These are phyloP conservation scores for Archips crataeganus DNA, from an alignment of 2,888 invertebrate genomes.

Conservation along the genomic window DNA sequence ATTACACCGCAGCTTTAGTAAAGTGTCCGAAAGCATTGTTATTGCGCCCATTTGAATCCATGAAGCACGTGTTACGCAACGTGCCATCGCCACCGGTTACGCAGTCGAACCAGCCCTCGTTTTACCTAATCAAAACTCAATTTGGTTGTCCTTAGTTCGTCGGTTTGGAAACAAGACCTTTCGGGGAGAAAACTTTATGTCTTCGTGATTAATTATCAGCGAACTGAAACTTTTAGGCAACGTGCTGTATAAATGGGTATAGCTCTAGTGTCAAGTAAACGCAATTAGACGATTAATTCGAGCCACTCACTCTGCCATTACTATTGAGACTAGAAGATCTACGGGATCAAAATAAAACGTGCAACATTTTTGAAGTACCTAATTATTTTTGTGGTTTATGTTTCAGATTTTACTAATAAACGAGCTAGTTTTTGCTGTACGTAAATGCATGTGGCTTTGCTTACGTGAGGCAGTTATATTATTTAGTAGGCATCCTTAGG, in stretches of 20 bases:
- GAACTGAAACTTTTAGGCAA: slow-evolving; percentile 40
- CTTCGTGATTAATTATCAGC: slow-evolving; percentile 63
- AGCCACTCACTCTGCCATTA: slow-evolving; percentile 5
- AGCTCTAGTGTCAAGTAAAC: slow-evolving; percentile 9
- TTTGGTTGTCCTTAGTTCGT: slow-evolving; percentile 64
- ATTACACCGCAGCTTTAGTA: slow-evolving; percentile 17
- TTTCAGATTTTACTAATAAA: no score
- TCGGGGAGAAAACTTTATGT: slow-evolving; percentile 62
- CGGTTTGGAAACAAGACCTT: slow-evolving; percentile 62
- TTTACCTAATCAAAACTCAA: slow-evolving; percentile 67
- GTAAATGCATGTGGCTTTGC: no score
- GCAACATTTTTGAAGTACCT: no score
- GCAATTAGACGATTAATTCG: slow-evolving; percentile 16
- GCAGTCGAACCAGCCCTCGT: slow-evolving; percentile 49
- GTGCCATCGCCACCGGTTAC: slow-evolving; percentile 59
- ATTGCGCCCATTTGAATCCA: slow-evolving; percentile 28
- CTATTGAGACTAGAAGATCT: neutral
- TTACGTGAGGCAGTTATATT: no score
- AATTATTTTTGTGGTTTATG: no score
- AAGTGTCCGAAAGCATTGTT: slow-evolving; percentile 13
- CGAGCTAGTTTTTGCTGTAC: no score
- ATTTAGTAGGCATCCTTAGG: neutral
- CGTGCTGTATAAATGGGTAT: slow-evolving; percentile 24
- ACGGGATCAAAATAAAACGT: neutral
- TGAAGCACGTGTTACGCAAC: slow-evolving; percentile 52